Base-by-base conservation (phyloP, 2,797 vertebrate genomes). In the Aselliscus stoliczkanus region DNA sequence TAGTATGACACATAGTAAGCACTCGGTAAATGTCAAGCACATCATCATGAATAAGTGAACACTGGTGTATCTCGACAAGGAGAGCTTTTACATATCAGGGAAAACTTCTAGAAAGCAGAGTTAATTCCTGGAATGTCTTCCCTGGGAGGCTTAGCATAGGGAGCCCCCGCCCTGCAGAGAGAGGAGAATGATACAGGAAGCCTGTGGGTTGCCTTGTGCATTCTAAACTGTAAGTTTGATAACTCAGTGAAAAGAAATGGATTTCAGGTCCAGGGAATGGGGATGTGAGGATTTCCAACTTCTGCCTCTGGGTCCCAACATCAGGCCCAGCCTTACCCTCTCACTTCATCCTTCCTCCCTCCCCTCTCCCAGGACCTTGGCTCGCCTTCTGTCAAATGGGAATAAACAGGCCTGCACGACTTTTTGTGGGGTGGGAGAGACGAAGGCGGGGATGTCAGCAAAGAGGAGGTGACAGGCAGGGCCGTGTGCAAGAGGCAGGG, bases 401-500 rank as follows among this genome's bases (percentile, higher is more conserved):
- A 95, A 90, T 89, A 79, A 90, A 88, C 25, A 69, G 29, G 79
- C 77, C 29, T 80, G 69, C 17, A 2, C 60, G 87, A 15, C 92
- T 82, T 94, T 94, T 90, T 93, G 52, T 73, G 60, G 25, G 76
- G 76, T 80, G 91, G 80, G 86, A 86, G 83, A 93, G 47, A 81
- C 9, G 37, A 86, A 93, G 27, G 52, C 85, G 64, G 64, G 69
- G 94, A 95, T 70, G 80, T 95, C 84, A 93, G 77, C 93, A 85
- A 91, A 94, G 84, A 96, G 95, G 84, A 96, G 95, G 94, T 92
- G 93, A 93, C 92, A 95, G 94, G 87, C 77, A 67, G 79, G 54
- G 82, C 47, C 90, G 80, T 75, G 60, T 82, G 75, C 29, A 58
- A 67, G 62, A 65, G 80, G 52, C 9, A 10, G 73, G 70, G 62